Percentiles rank a stretch among this genome's conserved stretches.
Evolutionary conservation across 2,113 vertebrate genomes (phyloP).

Genomic region (Misgurnus anguillicaudatus): DNA sequence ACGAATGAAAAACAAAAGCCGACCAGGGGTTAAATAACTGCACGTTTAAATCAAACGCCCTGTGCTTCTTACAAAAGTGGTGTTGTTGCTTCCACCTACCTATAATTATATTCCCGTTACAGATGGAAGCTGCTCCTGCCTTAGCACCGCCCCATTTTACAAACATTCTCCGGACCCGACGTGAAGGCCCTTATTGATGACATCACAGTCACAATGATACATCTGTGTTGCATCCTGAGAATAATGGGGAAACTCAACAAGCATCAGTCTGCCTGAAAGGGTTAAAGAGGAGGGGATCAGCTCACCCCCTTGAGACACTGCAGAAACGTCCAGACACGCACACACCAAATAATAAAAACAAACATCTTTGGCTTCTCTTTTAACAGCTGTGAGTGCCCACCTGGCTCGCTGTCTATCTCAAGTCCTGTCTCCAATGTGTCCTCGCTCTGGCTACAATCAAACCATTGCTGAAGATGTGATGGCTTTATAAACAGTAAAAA

Average conservation of each 20-base stretch:
- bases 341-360: slow-evolving; percentile 68
- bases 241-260: slow-evolving; percentile 75
- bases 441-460: slow-evolving; percentile 45
- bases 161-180: slow-evolving; percentile 36
- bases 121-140: slow-evolving; percentile 12
- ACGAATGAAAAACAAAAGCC: slow-evolving; percentile 60
- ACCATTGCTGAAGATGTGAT: slow-evolving; percentile 53
- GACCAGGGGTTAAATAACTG: slow-evolving; percentile 55
- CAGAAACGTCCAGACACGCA: slow-evolving; percentile 61
- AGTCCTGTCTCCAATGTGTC: slow-evolving; percentile 37
- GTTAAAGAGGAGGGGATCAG: slow-evolving; percentile 63
- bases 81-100: not conserved
- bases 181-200: slow-evolving; percentile 33
- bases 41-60: slow-evolving; percentile 21
- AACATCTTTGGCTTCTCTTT: slow-evolving; percentile 76
- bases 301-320: slow-evolving; percentile 58
- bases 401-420: slow-evolving; percentile 50
- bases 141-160: slow-evolving; percentile 14
- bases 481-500: slow-evolving; percentile 35
- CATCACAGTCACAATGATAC: slow-evolving; percentile 70
- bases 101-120: too few relatives aligned
- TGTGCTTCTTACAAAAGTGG: not conserved
- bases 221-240: slow-evolving; percentile 78
- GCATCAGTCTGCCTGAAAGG: slow-evolving; percentile 72
- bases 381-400: slow-evolving; percentile 60